Base-by-base conservation (phyloP, 2,888 invertebrate species). In the Andrena bicolor region DNA sequence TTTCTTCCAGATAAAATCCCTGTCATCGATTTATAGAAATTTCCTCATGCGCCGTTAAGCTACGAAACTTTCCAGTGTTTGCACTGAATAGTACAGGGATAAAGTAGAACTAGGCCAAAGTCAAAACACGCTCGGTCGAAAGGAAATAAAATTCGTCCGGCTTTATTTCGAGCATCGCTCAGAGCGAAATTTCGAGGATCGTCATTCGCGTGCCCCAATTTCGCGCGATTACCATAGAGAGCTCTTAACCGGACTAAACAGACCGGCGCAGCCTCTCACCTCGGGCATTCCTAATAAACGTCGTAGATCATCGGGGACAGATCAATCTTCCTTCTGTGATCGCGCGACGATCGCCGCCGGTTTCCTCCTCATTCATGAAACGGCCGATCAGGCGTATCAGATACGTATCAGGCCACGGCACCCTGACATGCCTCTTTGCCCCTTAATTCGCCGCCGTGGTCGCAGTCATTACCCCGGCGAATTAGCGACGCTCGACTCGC, bases 401-500 rank as follows among this genome's bases (percentile, higher is more conserved):
- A 87, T 82, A 80, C 76, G 66, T 71, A 87, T 85, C 81, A 60
- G 35, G 28, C 35, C 16, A 28, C 23, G 49, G 20, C 58, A 48
- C 8, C 74, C 56, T 20, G 58, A 23, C 32, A 49, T 63, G 1
- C 64, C 76, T 53, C 64, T 72, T 61, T 32, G 60, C 64, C 70
- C 73, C 75, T 77, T 86, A 85, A 87, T 88, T 86, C 80, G 48
- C 73, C 68, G 26, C 61, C 58, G 76, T 79, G 58, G 84, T 82
- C 70, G 79, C 69, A 80, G 70, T 88, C 84, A 84, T 87, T 87
- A 87, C 73, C 72, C 73, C 66, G 72, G 76, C 68, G 71, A 88
- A 88, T 89, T 89, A 89, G 88, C 76, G 83, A 85, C 79, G 87
- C 80, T 84, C 80, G 82, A 85, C 89, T 81, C 86, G 73, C 76